Base-by-base conservation (phyloP, 2,113 vertebrate species). In the Cottus gobio region DNA sequence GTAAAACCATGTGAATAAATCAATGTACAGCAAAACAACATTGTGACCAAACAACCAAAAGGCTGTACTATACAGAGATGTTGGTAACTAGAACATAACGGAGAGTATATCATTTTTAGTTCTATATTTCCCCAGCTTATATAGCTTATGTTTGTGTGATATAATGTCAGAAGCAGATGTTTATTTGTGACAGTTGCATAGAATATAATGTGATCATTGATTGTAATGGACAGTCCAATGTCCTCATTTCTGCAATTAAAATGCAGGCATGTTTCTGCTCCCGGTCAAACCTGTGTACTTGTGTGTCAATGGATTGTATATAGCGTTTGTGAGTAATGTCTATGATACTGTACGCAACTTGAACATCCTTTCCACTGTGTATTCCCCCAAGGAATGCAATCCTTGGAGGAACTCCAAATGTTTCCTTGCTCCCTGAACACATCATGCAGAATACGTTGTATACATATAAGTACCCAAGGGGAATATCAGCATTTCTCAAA, bases 131-230 rank as follows among this genome's bases (percentile, higher is more conserved):
- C 74, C 79, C 44, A 18, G 72, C 64, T 63, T 79, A 44, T 44
- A 48, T 80, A 37, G 82, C 72, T 80, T 76, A n/a, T 82, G 84
- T 85, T 80, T 76, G 70, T 87, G 89, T 84, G 83, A 54, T 87
- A 57, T 71, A 15, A 86, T 73, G 78, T 80, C 64, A 44, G 64
- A 78, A 65, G 73, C 88, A 82, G 54, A 69, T 86, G 89, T 89
- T 87, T 80, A 82, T 83, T 87, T 88, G 87, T 92, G 85, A 85
- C 60, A 81, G 86, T 91, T 80, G 72, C 68, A 75, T 89, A 74
- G 60, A 82, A 58, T 80, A 81, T 84, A 63, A 88, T 36, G 83
- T 88, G 82, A 81, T 77, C 60, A 80, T 71, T 85, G 89, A 91
- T 90, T 93, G 90, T 90, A 89, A 24, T 3, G 61, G 79, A 80